phyloP scores from a whole-genome alignment of 2,888 invertebrate species.

The Dorcus hopei region DNA sequence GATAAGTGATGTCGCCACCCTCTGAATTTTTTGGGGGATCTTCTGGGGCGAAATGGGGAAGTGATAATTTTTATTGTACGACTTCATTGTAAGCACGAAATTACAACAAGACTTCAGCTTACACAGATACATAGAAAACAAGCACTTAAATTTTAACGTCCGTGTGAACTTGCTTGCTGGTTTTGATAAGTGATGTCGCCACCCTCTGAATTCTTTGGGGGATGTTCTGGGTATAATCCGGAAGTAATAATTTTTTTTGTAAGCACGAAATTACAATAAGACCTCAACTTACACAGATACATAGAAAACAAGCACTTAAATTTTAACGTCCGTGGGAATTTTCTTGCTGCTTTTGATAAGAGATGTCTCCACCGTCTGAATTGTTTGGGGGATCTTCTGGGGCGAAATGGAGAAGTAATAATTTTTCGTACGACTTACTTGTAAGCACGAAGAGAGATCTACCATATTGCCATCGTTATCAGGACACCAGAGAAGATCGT shows the following conservation, averaged over 20 bases:
- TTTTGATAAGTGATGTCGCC: neutral
- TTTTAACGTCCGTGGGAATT: neutral
- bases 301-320: neutral
- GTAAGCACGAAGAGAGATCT: conserved; percentile 83
- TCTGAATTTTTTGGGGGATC: neutral
- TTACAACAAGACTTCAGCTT: neutral
- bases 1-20: neutral
- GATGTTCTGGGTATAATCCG: neutral
- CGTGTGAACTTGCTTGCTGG: neutral
- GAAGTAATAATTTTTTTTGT: conserved; percentile 48
- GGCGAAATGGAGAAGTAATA: neutral
- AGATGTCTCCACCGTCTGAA: no score
- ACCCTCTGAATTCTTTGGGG: neutral
- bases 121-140: neutral
- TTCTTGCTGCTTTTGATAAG: neutral
- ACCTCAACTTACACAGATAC: neutral
- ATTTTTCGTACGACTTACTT: conserved; percentile 54
- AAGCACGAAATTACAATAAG: conserved; percentile 61
- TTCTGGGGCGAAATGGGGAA: neutral
- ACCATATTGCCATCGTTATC: conserved; percentile 95
- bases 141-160: neutral
- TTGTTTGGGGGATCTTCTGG: neutral
- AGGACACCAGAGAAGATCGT: conserved; percentile 91
- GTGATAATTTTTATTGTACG: conserved; percentile 2
- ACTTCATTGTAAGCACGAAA: conserved; percentile 78